Conservation (phyloP, 2,888 invertebrate genomes). For the Conus canariensis region DNA sequence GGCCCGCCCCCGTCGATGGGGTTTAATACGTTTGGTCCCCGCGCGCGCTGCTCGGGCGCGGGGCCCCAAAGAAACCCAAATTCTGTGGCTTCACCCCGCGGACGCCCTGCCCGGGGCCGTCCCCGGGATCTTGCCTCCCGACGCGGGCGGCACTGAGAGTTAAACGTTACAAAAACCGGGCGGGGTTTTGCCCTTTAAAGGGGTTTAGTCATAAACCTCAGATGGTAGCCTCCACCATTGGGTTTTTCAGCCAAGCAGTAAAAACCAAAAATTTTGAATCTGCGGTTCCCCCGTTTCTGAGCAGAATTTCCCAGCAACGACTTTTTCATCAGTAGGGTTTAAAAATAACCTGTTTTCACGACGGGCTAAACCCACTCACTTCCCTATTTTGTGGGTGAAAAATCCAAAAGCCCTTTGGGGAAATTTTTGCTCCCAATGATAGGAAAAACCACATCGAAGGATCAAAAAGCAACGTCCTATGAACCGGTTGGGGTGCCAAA, state of each 20-base stretch:
- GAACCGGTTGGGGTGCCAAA: conserved; percentile 83
- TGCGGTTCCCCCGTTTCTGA: conserved; percentile 75
- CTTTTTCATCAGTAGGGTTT: conserved; percentile 33
- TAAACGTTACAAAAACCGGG: conserved; percentile 81
- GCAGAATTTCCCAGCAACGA: conserved; percentile 28
- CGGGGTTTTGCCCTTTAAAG: conserved; percentile 83
- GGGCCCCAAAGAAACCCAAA: no score
- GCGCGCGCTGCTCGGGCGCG: no score
- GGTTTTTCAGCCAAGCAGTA: conserved; percentile 84
- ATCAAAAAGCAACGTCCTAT: conserved; percentile 86
- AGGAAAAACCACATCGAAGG: conserved; percentile 85
- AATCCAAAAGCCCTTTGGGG: conserved; percentile 85
- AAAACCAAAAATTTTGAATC: conserved; percentile 82
- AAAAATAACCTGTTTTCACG: conserved; percentile 36
- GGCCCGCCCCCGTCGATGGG: conserved; percentile 73
- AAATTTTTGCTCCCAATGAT: conserved; percentile 87
- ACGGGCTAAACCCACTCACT: neutral
- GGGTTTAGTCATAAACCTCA: conserved; percentile 73
- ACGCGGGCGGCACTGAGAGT: conserved; percentile 52
- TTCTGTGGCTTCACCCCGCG: no score
- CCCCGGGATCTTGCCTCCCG: conserved; percentile 78
- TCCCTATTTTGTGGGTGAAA: conserved; percentile 72
- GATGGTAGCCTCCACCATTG: conserved; percentile 85
- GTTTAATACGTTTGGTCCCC: no score
- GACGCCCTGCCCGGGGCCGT: neutral